Evolutionary conservation across 2,888 invertebrate genomes (phyloP), one percentile per base, ranked within the genome.

Genomic region (Leptodirus hochenwartii): DNA sequence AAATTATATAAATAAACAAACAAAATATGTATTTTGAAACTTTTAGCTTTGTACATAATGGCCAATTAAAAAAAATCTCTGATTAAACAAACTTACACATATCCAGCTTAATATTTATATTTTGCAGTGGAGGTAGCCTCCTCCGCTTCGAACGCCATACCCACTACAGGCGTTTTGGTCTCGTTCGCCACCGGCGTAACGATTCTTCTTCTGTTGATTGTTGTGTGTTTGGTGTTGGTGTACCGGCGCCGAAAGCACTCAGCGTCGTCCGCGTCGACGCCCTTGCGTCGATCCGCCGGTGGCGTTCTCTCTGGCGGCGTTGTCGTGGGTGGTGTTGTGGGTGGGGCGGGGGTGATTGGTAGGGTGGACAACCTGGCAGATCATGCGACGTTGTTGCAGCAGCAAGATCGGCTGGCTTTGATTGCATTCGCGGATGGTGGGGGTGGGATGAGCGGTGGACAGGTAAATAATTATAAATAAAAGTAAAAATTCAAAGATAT

Each of bases 381-480:
- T 41, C 53, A 53, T 34, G 49, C 50, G 4, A 45, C 46, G 23
- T 43, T 53, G 15, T 39, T 53, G 22, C 51, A 54, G 23, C 58
- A 60, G 43, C 58, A 58, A n/a, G 64, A 64, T 43, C 45, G 63
- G 26, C 47, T 62, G 40, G 61, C 63, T 17, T 47, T 64, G 34
- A 63, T 64, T 37, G 62, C 63, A 3, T 63, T 59, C 43, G 61
- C 62, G 25, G 61, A 63, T 40, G 59, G 58, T 8, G n/a, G n/a
- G n/a, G n/a, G n/a, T n/a, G n/a, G 37, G 5, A 49, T 56, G 23
- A 56, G 58, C 39, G 42, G 40, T 31, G 49, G 49, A 22, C 51
- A 55, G 53, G 54, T 55, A 41, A 41, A 42, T 35, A 28, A 17
- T 10, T 8, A 20, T 20, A 20, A n/a, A n/a, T n/a, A n/a, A n/a